A percentile compares a stretch with the other conserved stretches of the same genome.
Conservation (phyloP, 2,797 vertebrate genomes). For the Microctenopoma steveboyesi region DNA sequence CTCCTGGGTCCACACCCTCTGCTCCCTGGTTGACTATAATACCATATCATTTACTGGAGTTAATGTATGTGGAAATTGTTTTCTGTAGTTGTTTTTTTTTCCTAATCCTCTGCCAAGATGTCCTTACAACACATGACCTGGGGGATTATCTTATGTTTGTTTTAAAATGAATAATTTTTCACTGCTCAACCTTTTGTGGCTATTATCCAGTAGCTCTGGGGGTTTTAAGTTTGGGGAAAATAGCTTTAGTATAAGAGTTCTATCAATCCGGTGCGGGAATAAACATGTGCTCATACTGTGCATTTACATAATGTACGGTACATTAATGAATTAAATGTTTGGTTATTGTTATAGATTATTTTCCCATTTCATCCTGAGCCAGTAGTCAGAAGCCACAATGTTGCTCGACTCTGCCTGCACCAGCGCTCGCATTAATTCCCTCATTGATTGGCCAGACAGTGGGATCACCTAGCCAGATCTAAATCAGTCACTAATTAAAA, state of each 20-base stretch:
- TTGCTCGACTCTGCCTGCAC: constrained; percentile 56
- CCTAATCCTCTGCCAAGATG: constrained; percentile 52
- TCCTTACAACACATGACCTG: constrained; percentile 44
- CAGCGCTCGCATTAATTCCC: constrained; percentile 73
- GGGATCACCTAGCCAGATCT: constrained; percentile 78
- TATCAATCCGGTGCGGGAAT: constrained; percentile 49
- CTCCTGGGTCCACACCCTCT: constrained; percentile 14
- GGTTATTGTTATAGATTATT: constrained; percentile 50
- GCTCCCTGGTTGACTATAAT: constrained; percentile 47
- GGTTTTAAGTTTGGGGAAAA: constrained; percentile 45
- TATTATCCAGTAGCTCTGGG: constrained; percentile 39
- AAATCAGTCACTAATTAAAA: constrained; percentile 83
- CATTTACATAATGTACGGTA: constrained; percentile 66
- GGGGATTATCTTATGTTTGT: constrained; percentile 70
- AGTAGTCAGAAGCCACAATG: constrained; percentile 35
- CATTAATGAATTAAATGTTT: constrained; percentile 59
- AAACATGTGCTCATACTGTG: constrained; percentile 43
- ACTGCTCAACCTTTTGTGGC: constrained; percentile 51
- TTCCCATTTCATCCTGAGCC: constrained; percentile 34
- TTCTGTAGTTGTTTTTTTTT: constrained; percentile 55
- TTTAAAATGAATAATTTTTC: constrained; percentile 63
- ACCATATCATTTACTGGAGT: constrained; percentile 51
- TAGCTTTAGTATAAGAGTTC: constrained; percentile 40
- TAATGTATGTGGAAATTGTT: constrained; percentile 66
- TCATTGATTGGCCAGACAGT: constrained; percentile 79